Conservation (phyloP, 2,113 vertebrate genomes). For the Collichthys lucidus region DNA sequence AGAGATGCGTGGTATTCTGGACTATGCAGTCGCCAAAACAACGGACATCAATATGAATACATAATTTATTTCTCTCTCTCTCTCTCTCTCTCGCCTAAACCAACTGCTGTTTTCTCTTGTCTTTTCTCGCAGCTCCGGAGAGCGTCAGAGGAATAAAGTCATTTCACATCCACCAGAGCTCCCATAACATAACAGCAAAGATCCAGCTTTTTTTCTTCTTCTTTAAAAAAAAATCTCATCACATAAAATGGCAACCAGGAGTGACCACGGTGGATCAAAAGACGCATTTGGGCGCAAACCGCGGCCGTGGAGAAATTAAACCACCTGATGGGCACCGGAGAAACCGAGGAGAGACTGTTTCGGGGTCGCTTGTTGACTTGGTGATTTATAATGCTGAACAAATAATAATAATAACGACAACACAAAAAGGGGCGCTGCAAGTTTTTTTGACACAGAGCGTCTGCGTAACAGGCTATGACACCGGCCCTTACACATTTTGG, state of each 20-base stretch:
- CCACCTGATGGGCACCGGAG: conserved; percentile 78
- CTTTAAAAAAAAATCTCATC: conserved; percentile 30
- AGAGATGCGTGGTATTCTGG: conserved; percentile 16
- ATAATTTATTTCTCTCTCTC: neutral
- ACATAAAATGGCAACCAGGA: conserved; percentile 78
- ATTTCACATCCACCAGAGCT: conserved; percentile 61
- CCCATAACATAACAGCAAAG: conserved; percentile 45
- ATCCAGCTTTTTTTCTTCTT: conserved; percentile 19
- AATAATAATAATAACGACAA: conserved; percentile 16
- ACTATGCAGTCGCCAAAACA: conserved; percentile 32
- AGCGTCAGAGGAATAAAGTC: conserved; percentile 73
- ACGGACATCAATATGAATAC: conserved; percentile 14
- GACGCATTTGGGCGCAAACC: conserved; percentile 58
- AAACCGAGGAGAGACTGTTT: conserved; percentile 43
- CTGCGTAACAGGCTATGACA: conserved; percentile 69
- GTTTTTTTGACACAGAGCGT: conserved; percentile 59
- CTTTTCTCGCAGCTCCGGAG: conserved; percentile 70
- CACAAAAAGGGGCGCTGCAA: conserved; percentile 51
- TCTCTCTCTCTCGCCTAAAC: conserved; percentile 13
- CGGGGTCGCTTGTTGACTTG: conserved; percentile 64
- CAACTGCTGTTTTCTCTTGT: conserved; percentile 53
- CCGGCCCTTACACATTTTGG: conserved; percentile 38
- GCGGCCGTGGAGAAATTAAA: conserved; percentile 53
- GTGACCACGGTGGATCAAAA: conserved; percentile 66
- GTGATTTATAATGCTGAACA: conserved; percentile 65